Percentiles rank a stretch among this genome's conserved stretches.
phyloP scores from a whole-genome alignment of 2,888 invertebrate genomes.

The Cheilosia scutellata region DNA sequence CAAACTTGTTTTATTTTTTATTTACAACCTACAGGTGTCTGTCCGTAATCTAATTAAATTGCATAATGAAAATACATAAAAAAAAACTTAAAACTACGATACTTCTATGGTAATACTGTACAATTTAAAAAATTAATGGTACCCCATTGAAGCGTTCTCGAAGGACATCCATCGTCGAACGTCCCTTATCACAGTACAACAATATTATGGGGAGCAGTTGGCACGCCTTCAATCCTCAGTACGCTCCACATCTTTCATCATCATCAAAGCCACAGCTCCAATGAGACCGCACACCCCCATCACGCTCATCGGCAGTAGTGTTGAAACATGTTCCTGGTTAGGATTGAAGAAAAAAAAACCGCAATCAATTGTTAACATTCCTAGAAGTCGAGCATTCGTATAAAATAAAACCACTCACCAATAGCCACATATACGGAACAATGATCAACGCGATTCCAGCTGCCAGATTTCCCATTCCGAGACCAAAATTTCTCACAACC shows the following conservation, averaged over 20 bases:
- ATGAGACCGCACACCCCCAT: conserved; percentile 85
- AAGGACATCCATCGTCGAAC: conserved; percentile 39
- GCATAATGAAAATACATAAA: background rate
- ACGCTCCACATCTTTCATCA: conserved; percentile 84
- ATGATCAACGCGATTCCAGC: conserved; percentile 91
- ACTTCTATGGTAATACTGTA: conserved; percentile 58
- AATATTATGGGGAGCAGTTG: conserved; percentile 19
- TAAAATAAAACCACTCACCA: conserved; percentile 85
- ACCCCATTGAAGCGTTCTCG: conserved; percentile 40
- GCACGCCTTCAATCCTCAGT: conserved; percentile 33
- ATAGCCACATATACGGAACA: conserved; percentile 91
- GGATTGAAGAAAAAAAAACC: conserved; percentile 37
- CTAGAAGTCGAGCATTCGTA: conserved; percentile 11
- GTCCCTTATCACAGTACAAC: conserved; percentile 70
- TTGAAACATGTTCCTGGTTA: conserved; percentile 84
- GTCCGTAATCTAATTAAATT: background rate
- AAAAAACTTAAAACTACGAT: background rate
- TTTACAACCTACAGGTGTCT: conserved; percentile 22
- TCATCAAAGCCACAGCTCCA: conserved; percentile 85
- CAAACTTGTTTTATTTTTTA: conserved; percentile 14
- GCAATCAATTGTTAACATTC: background rate
- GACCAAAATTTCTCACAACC: conserved; percentile 88
- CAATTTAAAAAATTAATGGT: conserved; percentile 42
- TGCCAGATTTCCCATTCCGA: conserved; percentile 90
- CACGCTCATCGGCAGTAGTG: conserved; percentile 85